Conservation (phyloP, 1,140 invertebrate species). For the Drosophila eugracilis region DNA sequence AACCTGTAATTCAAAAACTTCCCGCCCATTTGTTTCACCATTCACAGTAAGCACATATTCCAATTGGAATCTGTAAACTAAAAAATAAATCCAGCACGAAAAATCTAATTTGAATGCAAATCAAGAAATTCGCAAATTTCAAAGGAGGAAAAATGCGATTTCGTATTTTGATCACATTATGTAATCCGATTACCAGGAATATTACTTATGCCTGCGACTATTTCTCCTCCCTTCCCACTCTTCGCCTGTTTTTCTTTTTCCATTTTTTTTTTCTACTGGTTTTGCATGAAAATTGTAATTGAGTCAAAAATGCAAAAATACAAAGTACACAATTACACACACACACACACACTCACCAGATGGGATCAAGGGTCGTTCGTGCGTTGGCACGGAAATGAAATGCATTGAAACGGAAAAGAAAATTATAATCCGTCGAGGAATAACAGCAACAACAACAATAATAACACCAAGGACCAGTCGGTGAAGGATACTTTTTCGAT, state of each 20-base stretch:
- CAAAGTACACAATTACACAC: slow-evolving; percentile 17
- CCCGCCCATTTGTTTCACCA: neutral
- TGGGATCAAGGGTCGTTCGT: slow-evolving; percentile 47
- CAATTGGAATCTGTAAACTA: neutral
- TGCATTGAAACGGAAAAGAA: slow-evolving; percentile 82
- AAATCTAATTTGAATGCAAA: neutral
- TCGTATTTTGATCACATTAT: slow-evolving; percentile 67
- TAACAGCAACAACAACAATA: slow-evolving; percentile 12
- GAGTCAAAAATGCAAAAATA: slow-evolving; percentile 75
- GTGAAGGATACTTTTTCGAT: no score
- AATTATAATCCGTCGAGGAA: slow-evolving; percentile 69
- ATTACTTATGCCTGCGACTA: slow-evolving; percentile 51
- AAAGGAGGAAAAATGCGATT: slow-evolving; percentile 6
- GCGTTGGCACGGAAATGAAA: slow-evolving; percentile 75
- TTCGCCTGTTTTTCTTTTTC: no score
- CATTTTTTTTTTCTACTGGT: neutral
- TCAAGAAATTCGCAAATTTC: neutral
- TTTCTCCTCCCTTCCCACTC: no score
- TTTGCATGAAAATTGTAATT: slow-evolving; percentile 76
- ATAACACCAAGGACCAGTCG: slow-evolving; percentile 3
- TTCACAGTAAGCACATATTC: neutral
- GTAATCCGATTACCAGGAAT: slow-evolving; percentile 62
- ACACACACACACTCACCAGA: slow-evolving; percentile 13
- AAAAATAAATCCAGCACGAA: no score
- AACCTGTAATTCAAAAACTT: neutral